phyloP scores from a whole-genome alignment of 1,140 invertebrate species.

The Andrena cerasifolii region DNA sequence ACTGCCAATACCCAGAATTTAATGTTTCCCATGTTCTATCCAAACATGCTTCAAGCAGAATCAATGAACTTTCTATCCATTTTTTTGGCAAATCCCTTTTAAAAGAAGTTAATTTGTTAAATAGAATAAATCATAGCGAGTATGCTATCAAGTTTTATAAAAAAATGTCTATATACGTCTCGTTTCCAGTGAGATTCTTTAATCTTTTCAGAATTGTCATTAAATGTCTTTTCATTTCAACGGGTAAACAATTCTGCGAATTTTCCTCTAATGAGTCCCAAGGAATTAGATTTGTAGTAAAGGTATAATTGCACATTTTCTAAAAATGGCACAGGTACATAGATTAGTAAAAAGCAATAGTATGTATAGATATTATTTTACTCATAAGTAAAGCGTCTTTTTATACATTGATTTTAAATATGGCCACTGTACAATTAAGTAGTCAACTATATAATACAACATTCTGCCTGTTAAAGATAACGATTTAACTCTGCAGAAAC shows the following conservation, averaged over 20 bases:
- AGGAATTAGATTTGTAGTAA: slow-evolving; percentile 59
- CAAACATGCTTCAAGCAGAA: slow-evolving; percentile 84
- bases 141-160: no score
- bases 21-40: slow-evolving; percentile 91
- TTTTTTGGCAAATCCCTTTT: slow-evolving; percentile 50
- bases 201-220: slow-evolving; percentile 53
- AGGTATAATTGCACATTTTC: slow-evolving; percentile 48
- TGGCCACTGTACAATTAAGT: slow-evolving; percentile 96
- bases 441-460: slow-evolving; percentile 91
- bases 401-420: slow-evolving; percentile 69
- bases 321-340: slow-evolving; percentile 41
- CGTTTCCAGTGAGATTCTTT: slow-evolving; percentile 41
- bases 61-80: slow-evolving; percentile 74
- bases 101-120: slow-evolving; percentile 16
- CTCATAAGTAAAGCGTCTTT: slow-evolving; percentile 67
- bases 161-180: no score
- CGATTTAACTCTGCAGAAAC: slow-evolving; percentile 94
- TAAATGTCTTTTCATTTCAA: slow-evolving; percentile 73
- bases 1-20: slow-evolving; percentile 93
- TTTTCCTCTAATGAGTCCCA: slow-evolving; percentile 70
- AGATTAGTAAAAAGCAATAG: slow-evolving; percentile 30
- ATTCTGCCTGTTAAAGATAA: slow-evolving; percentile 95
- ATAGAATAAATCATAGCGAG: no score
- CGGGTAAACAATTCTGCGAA: slow-evolving; percentile 61
- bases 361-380: slow-evolving; percentile 58